These are phyloP conservation scores for Argyra leucocephala DNA, from an alignment of 2,888 invertebrate species.

Conservation along the genomic window DNA sequence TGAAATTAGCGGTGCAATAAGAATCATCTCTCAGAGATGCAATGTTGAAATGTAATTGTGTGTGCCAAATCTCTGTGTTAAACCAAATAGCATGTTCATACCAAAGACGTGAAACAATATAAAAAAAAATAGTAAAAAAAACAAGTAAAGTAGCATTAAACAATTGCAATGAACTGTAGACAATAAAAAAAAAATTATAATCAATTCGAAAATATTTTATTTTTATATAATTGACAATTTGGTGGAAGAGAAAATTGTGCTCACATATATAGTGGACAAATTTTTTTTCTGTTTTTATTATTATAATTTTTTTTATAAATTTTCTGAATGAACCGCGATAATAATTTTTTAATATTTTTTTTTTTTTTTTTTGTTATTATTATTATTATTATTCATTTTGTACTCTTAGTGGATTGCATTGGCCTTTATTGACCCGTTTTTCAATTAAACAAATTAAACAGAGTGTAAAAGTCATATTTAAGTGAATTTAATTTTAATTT, in stretches of 20 bases:
- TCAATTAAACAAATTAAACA: conserved; percentile 37
- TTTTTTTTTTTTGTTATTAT: neutral
- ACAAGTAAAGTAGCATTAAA: too few species aligned
- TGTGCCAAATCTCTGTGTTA: too few species aligned
- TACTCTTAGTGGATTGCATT: conserved; percentile 32
- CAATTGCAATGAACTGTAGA: too few species aligned
- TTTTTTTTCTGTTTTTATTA: neutral
- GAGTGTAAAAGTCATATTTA: conserved; percentile 17
- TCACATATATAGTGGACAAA: neutral
- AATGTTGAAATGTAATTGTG: too few species aligned
- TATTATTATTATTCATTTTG: neutral
- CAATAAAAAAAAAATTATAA: neutral
- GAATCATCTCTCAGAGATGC: too few species aligned
- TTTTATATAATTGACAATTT: too few species aligned
- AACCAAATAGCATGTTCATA: too few species aligned
- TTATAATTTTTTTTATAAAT: too few species aligned
- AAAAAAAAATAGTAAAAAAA: too few species aligned
- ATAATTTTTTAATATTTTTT: neutral
- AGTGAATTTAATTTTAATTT: conserved; percentile 8
- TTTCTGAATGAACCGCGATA: neutral
- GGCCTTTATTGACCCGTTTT: conserved; percentile 45
- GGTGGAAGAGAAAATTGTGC: too few species aligned
- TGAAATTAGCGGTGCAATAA: too few species aligned
- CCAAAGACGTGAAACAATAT: too few species aligned
- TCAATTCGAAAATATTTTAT: neutral